Evolutionary conservation across 2,113 vertebrate species (phyloP), one percentile per base, ranked within the genome.

Genomic region (Xiphophorus hellerii): DNA sequence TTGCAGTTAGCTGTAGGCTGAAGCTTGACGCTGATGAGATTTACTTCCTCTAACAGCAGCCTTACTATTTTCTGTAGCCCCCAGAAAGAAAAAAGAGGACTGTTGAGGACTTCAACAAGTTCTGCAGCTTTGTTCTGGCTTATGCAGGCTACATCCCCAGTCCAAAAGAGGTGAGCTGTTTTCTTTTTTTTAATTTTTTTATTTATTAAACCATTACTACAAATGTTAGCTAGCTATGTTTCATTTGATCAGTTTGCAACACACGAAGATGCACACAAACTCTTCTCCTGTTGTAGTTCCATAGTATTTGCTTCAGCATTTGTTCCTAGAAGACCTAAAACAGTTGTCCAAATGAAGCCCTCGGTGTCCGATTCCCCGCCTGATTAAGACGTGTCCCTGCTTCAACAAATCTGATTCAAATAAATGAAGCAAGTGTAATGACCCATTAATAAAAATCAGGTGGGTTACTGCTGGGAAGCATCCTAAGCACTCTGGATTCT

Each of bases 91-190:
- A 95, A 70, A 94, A 96, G 84, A 95, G 96, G 84, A 97, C 96
- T 0, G 96, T 97, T 62, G 96, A 97, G 73, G 96, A 97, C 90
- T 97, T 97, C 92, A 97, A 97, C 91, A 96, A 97, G 89, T 97
- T 97, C 88, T 97, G 96, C 91, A 97, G 95, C 86, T 96, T 97
- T 81, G 96, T 97, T 33, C 90, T 97, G 84, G 95, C 96, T 0
- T 97, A 97, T 68, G 96, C 96, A 0, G 96, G 96, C 44, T 97
- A 97, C 84, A 97, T 97, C 79, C 96, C 96, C 0, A 90, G 94
- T 69, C 92, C 95, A 30, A 97, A 96, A 87, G 96, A 97, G 96
- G 96, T 96, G 79, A 84, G 90, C 60, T 60, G n/a, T 35, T 69
- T 42, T 42, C 1, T 42, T 42, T 15, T 1, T 20, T 7, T 20